Percentiles rank a stretch among this genome's conserved stretches.
Conservation (phyloP, 1,140 invertebrate species). For the Drosophila repleta region DNA sequence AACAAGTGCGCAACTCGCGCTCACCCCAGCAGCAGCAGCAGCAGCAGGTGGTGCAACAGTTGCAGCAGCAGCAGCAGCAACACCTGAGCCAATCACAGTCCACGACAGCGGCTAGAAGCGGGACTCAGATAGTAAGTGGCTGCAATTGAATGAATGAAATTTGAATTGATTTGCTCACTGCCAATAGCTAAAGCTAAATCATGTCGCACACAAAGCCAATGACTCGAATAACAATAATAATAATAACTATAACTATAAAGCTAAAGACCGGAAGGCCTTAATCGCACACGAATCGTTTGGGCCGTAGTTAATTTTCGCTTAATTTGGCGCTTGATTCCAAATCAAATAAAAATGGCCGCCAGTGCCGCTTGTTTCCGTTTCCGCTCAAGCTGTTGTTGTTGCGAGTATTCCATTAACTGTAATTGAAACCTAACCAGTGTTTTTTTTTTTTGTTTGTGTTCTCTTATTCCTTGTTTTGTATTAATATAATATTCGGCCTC, state of each 20-base stretch:
- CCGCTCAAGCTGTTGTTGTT: slow-evolving; percentile 29
- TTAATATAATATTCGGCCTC: not conserved
- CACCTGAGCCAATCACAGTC: slow-evolving; percentile 54
- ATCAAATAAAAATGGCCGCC: slow-evolving; percentile 35
- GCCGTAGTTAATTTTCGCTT: slow-evolving; percentile 22
- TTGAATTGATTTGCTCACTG: slow-evolving; percentile 22
- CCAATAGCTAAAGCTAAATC: slow-evolving; percentile 28
- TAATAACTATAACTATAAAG: not conserved
- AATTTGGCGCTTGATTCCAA: slow-evolving; percentile 28
- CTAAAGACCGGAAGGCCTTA: slow-evolving; percentile 24
- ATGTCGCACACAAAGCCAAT: slow-evolving; percentile 16
- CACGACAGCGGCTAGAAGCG: slow-evolving; percentile 55
- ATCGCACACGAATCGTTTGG: slow-evolving; percentile 15
- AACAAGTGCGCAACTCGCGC: slow-evolving; percentile 43
- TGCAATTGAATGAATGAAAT: slow-evolving; percentile 66
- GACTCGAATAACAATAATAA: slow-evolving; percentile 4
- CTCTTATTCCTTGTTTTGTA: slow-evolving; percentile 4
- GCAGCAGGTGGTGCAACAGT: slow-evolving; percentile 44
- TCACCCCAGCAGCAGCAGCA: slow-evolving; percentile 56
- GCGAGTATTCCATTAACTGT: slow-evolving; percentile 10
- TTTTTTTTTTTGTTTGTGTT: not conserved
- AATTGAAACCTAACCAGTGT: slow-evolving; percentile 34
- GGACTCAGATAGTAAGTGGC: slow-evolving; percentile 75
- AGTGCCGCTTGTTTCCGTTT: slow-evolving; percentile 50
- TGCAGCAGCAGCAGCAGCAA: slow-evolving; percentile 50